Evolutionary conservation across 2,888 invertebrate genomes (phyloP).

Genomic region (Ophion obscuratus): DNA sequence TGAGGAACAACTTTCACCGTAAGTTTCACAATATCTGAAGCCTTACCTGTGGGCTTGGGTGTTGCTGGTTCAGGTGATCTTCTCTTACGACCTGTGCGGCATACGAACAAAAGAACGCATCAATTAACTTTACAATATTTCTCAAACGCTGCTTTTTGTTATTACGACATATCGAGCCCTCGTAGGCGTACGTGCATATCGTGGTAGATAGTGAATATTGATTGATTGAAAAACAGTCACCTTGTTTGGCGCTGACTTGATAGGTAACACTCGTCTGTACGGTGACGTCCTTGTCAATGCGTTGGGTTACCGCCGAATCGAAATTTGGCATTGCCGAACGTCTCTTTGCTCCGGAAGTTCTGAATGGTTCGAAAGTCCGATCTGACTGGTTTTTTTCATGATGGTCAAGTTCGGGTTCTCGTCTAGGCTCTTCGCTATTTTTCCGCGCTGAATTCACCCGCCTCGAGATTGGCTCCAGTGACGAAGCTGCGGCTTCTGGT

Average conservation of each 20-base stretch:
- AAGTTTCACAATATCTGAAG: background rate
- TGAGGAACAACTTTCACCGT: conserved; percentile 19
- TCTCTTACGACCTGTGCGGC: conserved; percentile 79
- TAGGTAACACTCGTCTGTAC: conserved; percentile 93
- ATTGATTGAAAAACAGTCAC: no score
- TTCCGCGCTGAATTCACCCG: conserved; percentile 40
- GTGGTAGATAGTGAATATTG: background rate
- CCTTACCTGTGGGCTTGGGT: conserved; percentile 75
- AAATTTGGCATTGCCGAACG: conserved; percentile 79
- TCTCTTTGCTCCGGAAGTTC: conserved; percentile 77
- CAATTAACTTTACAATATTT: background rate
- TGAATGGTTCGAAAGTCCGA: conserved; percentile 78
- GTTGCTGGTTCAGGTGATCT: conserved; percentile 74
- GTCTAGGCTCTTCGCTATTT: conserved; percentile 71
- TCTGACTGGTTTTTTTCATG: conserved; percentile 81
- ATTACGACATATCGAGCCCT: conserved; percentile 1
- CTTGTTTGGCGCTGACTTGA: conserved; percentile 89
- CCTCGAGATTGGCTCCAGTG: conserved; percentile 54
- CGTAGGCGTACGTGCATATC: background rate
- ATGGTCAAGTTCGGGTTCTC: conserved; percentile 82
- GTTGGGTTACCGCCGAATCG: conserved; percentile 72
- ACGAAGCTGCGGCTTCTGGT: conserved; percentile 68
- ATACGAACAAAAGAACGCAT: conserved; percentile 5
- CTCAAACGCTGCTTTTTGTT: background rate
- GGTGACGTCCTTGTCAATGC: conserved; percentile 86